Evolutionary conservation across 2,113 vertebrate species (phyloP).

Genomic region (Probosciger aterrimus): DNA sequence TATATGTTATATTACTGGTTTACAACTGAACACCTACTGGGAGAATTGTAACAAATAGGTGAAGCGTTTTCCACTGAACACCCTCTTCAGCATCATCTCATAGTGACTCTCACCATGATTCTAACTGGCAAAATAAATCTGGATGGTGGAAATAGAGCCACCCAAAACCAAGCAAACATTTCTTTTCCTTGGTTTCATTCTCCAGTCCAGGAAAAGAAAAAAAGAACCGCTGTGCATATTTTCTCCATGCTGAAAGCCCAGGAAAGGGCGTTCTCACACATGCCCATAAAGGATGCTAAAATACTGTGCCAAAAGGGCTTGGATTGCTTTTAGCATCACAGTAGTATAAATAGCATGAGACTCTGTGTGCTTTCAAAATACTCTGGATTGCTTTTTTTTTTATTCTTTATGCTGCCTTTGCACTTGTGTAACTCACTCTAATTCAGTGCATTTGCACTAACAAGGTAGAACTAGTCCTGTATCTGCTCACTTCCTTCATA

Average conservation of each 20-base stretch:
- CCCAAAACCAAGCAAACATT: background rate
- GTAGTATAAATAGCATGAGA: background rate
- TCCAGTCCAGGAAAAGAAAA: background rate
- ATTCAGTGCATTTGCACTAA: background rate
- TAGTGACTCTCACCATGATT: background rate
- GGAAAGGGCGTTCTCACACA: background rate
- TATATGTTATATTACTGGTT: slow-evolving; percentile 47
- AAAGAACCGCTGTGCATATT: background rate
- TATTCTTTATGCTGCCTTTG: background rate
- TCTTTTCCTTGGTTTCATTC: background rate
- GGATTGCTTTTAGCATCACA: background rate
- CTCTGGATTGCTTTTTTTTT: background rate
- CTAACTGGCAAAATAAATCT: slow-evolving; percentile 19
- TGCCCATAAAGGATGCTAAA: background rate
- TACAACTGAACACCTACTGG: slow-evolving; percentile 2
- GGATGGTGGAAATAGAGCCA: background rate
- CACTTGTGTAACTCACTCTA: background rate
- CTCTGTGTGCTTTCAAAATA: background rate
- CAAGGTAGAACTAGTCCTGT: background rate
- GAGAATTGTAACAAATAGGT: slow-evolving; percentile 31
- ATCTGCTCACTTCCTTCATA: background rate
- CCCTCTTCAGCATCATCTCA: background rate
- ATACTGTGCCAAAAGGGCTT: background rate
- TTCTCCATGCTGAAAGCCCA: background rate
- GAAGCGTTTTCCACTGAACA: slow-evolving; percentile 18